These are phyloP conservation scores for Ceratothoa steindachneri DNA, from an alignment of 2,888 invertebrate species.

Conservation along the genomic window DNA sequence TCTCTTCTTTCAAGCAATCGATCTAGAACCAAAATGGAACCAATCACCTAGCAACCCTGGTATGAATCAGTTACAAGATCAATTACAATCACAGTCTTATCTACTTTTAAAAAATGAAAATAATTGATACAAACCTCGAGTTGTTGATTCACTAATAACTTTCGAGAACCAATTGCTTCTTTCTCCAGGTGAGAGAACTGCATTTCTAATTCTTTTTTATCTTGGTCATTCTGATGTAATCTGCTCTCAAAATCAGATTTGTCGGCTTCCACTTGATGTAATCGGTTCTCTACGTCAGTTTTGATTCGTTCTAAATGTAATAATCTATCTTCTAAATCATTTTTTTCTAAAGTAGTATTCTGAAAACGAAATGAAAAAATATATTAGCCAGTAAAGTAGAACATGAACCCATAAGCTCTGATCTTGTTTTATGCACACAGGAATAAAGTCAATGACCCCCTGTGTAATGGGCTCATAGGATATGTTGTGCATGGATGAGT, in stretches of 20 bases:
- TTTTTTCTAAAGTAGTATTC: not conserved
- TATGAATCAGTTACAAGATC: not conserved
- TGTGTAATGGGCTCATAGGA: too few relatives aligned
- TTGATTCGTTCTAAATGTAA: not conserved
- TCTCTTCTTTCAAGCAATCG: constrained; percentile 39
- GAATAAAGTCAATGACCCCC: too few relatives aligned
- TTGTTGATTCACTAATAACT: too few relatives aligned
- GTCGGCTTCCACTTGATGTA: not conserved
- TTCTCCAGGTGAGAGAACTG: not conserved
- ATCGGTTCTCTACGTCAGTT: not conserved
- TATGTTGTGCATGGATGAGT: too few relatives aligned
- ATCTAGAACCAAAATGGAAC: constrained; percentile 14
- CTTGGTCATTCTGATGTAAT: not conserved
- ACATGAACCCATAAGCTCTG: too few relatives aligned
- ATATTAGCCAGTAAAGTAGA: not conserved
- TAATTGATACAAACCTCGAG: too few relatives aligned
- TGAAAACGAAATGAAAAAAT: not conserved
- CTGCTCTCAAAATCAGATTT: not conserved
- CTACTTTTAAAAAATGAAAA: too few relatives aligned
- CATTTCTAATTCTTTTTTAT: not conserved
- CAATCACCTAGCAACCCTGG: not conserved
- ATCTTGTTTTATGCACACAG: too few relatives aligned
- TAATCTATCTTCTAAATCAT: not conserved
- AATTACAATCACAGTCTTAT: too few relatives aligned
- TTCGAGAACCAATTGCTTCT: too few relatives aligned